Percentiles rank a stretch among this genome's conserved stretches.
Evolutionary conservation across 2,797 vertebrate genomes (phyloP).

Genomic region (Leptodactylus fallax): DNA sequence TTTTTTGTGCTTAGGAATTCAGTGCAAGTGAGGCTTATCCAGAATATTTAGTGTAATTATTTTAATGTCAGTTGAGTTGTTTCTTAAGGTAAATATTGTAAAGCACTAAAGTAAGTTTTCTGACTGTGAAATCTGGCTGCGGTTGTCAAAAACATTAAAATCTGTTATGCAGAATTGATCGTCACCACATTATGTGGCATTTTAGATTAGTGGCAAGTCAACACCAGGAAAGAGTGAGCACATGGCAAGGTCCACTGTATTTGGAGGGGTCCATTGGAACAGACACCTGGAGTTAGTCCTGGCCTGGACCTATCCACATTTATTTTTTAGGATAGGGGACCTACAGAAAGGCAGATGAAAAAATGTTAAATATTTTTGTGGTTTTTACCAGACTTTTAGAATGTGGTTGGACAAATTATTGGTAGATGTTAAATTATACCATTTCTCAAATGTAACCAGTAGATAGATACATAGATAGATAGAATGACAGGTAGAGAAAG

Average conservation of each 20-base stretch:
- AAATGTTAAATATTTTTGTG: no score
- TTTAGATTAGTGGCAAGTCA: not conserved
- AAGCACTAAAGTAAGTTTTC: not conserved
- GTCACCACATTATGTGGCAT: not conserved
- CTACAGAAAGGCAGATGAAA: no score
- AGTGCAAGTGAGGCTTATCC: conserved; percentile 25
- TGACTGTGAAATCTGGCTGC: not conserved
- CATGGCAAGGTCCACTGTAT: no score
- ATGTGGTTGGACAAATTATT: not conserved
- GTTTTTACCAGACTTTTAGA: no score
- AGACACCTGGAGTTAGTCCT: no score
- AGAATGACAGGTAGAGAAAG: not conserved
- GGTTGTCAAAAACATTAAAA: not conserved
- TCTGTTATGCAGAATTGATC: not conserved
- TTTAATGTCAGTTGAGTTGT: conserved; percentile 33
- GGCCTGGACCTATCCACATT: no score
- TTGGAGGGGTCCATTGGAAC: no score
- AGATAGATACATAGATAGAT: not conserved
- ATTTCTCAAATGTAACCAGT: no score
- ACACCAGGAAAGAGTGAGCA: no score
- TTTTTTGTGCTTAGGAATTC: not conserved
- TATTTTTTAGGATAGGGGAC: no score
- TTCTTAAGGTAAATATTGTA: conserved; percentile 11
- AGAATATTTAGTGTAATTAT: conserved; percentile 38
- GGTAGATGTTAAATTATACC: not conserved